Evolutionary conservation across 2,797 vertebrate species (phyloP).

Genomic region (Geotrypetes seraphini): DNA sequence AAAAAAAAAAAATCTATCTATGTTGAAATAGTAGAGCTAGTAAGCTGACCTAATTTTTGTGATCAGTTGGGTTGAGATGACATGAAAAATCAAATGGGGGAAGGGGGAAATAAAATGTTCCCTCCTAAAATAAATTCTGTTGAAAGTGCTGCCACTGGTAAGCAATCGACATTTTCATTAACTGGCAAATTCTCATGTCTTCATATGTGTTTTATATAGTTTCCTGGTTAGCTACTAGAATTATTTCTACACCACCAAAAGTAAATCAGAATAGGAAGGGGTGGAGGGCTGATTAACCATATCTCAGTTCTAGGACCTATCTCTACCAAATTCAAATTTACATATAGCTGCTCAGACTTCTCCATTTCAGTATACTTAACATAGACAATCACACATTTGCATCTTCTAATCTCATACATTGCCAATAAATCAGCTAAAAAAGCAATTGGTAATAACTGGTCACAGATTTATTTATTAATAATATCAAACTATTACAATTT

Average conservation of each 20-base stretch:
- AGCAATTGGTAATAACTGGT: too few relatives aligned
- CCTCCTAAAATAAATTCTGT: conserved; percentile 21
- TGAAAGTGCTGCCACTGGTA: conserved; percentile 18
- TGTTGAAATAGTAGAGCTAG: conserved; percentile 41
- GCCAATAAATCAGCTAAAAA: too few relatives aligned
- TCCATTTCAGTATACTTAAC: too few relatives aligned
- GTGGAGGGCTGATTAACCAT: neutral
- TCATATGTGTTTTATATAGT: conserved; percentile 11
- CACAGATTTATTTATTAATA: too few relatives aligned
- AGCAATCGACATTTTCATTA: conserved; percentile 22
- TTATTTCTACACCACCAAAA: conserved; percentile 7
- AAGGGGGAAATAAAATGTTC: conserved; percentile 29
- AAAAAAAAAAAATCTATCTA: conserved; percentile 19
- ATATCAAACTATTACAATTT: too few relatives aligned
- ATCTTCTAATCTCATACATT: too few relatives aligned
- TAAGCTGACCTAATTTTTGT: conserved; percentile 51
- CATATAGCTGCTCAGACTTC: conserved; percentile 16
- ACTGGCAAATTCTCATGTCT: conserved; percentile 12
- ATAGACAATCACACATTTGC: too few relatives aligned
- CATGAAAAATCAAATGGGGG: conserved; percentile 23
- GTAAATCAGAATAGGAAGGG: conserved; percentile 6
- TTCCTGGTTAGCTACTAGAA: conserved; percentile 11
- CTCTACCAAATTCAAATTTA: conserved; percentile 18
- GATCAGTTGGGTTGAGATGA: conserved; percentile 48
- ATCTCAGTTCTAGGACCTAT: conserved; percentile 6